Percentiles rank a stretch among this genome's conserved stretches.
phyloP scores from a whole-genome alignment of 2,113 vertebrate genomes.

The Pimephales promelas region DNA sequence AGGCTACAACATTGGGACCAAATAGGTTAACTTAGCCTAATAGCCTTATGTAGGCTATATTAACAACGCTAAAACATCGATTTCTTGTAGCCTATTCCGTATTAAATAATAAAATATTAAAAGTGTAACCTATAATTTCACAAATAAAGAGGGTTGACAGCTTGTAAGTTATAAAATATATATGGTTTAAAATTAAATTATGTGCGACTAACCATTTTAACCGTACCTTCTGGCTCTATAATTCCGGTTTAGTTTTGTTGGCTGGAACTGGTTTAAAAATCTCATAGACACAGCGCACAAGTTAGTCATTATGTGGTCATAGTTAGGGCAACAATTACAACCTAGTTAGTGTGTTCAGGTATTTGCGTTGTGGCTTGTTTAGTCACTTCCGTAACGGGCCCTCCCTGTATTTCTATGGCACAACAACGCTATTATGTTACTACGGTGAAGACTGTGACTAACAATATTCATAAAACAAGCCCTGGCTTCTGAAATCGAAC shows the following conservation, averaged over 20 bases:
- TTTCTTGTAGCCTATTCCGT: no score
- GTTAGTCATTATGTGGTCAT: slow-evolving; percentile 13
- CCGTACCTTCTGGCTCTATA: background rate
- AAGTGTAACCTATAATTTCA: no score
- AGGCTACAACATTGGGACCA: no score
- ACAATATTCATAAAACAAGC: background rate
- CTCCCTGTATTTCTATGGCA: background rate
- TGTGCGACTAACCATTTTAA: background rate
- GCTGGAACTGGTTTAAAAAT: background rate
- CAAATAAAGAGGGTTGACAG: no score
- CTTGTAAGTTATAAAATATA: no score
- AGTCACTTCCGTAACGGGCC: slow-evolving; percentile 18
- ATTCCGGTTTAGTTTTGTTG: background rate
- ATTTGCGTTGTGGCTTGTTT: background rate
- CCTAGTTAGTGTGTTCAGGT: background rate
- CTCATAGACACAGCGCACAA: background rate
- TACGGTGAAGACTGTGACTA: background rate
- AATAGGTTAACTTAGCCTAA: no score
- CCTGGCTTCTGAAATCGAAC: background rate
- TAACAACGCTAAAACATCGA: no score
- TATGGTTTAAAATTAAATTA: no score
- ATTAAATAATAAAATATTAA: background rate
- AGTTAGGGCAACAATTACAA: slow-evolving; percentile 7
- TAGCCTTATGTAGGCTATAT: no score
- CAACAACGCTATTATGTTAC: background rate